phyloP scores from a whole-genome alignment of 2,113 vertebrate species.

The Elaphurus davidianus region DNA sequence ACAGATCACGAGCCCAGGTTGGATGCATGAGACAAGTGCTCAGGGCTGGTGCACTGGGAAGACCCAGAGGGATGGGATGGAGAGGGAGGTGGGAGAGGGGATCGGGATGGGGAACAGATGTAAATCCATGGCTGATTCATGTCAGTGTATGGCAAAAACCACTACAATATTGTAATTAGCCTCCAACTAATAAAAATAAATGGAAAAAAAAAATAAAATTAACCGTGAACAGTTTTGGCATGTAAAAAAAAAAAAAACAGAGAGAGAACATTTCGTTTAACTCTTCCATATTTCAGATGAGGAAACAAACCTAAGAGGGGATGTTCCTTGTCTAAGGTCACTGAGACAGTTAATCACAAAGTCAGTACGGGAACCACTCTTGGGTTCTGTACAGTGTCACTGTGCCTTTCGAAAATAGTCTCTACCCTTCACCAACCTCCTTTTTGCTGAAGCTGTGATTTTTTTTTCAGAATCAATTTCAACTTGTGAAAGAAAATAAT shows the following conservation, averaged over 20 bases:
- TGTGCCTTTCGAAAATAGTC: not conserved
- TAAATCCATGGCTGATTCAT: too few relatives aligned
- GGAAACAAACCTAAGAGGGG: not conserved
- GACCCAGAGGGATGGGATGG: too few relatives aligned
- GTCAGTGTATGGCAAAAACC: too few relatives aligned
- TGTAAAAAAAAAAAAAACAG: not conserved
- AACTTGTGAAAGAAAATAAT: conserved; percentile 12
- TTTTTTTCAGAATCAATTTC: conserved; percentile 2
- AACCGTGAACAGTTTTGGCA: too few relatives aligned
- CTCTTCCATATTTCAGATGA: conserved; percentile 33
- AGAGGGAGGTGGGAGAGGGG: too few relatives aligned
- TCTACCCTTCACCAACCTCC: not conserved
- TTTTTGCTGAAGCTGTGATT: not conserved
- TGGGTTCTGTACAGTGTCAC: not conserved
- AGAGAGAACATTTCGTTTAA: not conserved
- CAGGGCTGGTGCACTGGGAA: too few relatives aligned
- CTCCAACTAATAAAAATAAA: too few relatives aligned
- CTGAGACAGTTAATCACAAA: not conserved
- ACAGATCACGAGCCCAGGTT: too few relatives aligned
- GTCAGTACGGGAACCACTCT: not conserved
- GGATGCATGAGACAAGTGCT: too few relatives aligned
- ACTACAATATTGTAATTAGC: too few relatives aligned
- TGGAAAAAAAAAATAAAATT: too few relatives aligned
- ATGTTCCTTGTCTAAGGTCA: not conserved
- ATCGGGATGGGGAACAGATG: too few relatives aligned